Conservation (phyloP, 2,888 invertebrate species). For the Ophion costatus region DNA sequence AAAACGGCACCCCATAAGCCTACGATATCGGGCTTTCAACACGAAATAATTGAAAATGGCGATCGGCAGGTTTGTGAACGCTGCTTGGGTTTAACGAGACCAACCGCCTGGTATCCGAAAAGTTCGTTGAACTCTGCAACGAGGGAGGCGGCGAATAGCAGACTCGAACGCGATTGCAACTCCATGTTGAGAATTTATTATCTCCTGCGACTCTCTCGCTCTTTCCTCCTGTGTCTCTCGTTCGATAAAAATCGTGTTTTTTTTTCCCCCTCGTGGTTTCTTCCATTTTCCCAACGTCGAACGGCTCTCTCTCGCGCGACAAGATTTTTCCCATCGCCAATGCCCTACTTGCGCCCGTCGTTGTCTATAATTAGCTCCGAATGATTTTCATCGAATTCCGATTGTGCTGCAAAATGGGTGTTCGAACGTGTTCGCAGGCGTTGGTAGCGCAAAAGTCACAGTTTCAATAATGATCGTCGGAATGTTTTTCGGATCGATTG, state of each 20-base stretch:
- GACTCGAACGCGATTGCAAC: slow-evolving; percentile 70
- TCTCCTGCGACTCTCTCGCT: slow-evolving; percentile 72
- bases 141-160: slow-evolving; percentile 48
- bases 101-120: slow-evolving; percentile 59
- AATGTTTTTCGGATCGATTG: no score
- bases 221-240: slow-evolving; percentile 46
- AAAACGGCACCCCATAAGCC: no score
- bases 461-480: no score
- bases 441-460: no score
- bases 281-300: slow-evolving; percentile 25
- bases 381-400: slow-evolving; percentile 12
- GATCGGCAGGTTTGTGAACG: slow-evolving; percentile 15
- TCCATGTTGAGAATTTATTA: slow-evolving; percentile 80
- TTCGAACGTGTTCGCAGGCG: no score
- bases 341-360: slow-evolving; percentile 30
- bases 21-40: slow-evolving; percentile 1
- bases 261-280: slow-evolving; percentile 17
- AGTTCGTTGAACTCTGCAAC: slow-evolving; percentile 75
- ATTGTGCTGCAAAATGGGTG: background rate
- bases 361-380: slow-evolving; percentile 12
- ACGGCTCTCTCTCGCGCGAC: background rate
- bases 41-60: slow-evolving; percentile 10
- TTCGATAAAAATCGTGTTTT: slow-evolving; percentile 26
- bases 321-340: slow-evolving; percentile 24
- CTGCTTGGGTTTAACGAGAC: slow-evolving; percentile 43